Evolutionary conservation across 2,888 invertebrate genomes (phyloP), one percentile per base, ranked within the genome.

Genomic region (Noctua pronuba): DNA sequence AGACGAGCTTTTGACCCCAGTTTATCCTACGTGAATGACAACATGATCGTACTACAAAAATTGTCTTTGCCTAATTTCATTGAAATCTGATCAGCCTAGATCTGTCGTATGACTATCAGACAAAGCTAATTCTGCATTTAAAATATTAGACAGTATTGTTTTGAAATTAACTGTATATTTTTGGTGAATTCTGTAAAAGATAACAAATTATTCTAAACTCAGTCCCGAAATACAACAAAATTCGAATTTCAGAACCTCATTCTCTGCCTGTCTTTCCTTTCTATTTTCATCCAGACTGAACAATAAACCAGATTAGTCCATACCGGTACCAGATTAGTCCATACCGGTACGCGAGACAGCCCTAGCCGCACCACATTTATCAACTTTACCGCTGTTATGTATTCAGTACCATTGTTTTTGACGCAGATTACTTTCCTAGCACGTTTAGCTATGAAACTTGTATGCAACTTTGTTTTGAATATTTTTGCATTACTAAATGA

Each of bases 351-450:
- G 44, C 55, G 66, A 13, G 77, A 46, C 80, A 88, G 46, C 87
- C 88, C 87, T 87, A 70, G 66, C 21, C 52, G 35, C 31, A 65
- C 87, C 91, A 91, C 93, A 94, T 95, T 95, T 94, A 94, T 95
- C 95, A 95, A 91, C 89, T 94, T 93, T 93, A 92, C 93, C 90
- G 91, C 90, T 90, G 93, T 92, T 93, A 93, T 93, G 92, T 94
- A 95, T 95, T 95, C 93, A 93, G 91, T 77, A 93, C 93, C 93
- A 92, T 92, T 94, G 94, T 93, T 94, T 93, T 92, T 94, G 94
- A 94, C 94, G 92, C 91, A 93, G 92, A 94, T 95, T 94, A 94
- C 93, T 94, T 94, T 94, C 92, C 92, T 93, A 94, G 92, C 92
- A 90, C 90, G 90, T 90, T 91, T 85, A 85, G 85, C 86, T 88